Percentiles rank a stretch among this genome's conserved stretches.
Conservation (phyloP, 2,113 vertebrate species). For the Cettia cetti region DNA sequence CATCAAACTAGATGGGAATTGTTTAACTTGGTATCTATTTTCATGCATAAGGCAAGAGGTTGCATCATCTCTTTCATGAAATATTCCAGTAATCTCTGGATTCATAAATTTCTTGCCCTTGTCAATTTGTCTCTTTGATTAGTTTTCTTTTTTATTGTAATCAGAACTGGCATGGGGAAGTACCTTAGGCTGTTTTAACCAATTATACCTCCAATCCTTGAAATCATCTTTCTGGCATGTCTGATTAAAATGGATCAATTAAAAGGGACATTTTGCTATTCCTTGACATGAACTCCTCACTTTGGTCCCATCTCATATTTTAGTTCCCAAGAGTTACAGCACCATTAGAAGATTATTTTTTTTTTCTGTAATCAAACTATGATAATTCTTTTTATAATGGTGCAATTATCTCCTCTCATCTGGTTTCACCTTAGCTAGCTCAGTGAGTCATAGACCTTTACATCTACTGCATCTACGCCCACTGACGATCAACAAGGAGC, state of each 20-base stretch:
- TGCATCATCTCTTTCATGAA: background rate
- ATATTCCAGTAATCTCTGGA: background rate
- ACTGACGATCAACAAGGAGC: constrained; percentile 42
- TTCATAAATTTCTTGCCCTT: background rate
- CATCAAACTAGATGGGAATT: background rate
- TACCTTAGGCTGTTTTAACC: background rate
- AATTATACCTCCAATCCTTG: background rate
- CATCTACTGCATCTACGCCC: constrained; percentile 37
- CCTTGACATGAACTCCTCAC: background rate
- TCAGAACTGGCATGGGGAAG: background rate
- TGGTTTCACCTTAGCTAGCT: constrained; percentile 50
- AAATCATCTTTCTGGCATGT: background rate
- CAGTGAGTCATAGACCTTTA: constrained; percentile 56
- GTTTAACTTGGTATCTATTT: background rate
- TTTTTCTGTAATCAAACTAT: constrained; percentile 14
- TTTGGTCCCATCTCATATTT: background rate
- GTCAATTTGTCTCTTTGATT: background rate
- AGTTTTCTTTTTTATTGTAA: background rate
- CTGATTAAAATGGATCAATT: constrained; percentile 17
- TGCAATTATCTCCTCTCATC: constrained; percentile 52
- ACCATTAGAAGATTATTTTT: background rate
- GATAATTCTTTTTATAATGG: constrained; percentile 52
- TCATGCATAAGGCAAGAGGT: background rate
- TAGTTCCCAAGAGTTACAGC: background rate
- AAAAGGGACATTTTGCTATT: background rate